These are phyloP conservation scores for Elachura formosa DNA, from an alignment of 2,113 vertebrate species.

Conservation along the genomic window DNA sequence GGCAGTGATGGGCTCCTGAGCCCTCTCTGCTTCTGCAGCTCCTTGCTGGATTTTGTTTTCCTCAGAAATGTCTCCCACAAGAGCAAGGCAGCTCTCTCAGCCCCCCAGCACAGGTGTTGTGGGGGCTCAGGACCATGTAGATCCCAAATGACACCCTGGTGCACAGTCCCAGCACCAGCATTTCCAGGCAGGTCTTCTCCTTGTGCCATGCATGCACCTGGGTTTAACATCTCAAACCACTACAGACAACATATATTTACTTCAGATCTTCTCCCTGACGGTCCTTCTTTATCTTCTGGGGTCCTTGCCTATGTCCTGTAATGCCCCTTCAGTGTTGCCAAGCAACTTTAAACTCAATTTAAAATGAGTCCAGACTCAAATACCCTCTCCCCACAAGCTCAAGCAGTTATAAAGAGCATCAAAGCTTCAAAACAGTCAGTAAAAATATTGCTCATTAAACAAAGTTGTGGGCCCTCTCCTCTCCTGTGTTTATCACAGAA, in stretches of 20 bases:
- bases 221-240: background rate
- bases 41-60: background rate
- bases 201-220: background rate
- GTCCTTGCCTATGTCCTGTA: background rate
- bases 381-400: background rate
- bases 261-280: background rate
- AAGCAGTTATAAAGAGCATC: background rate
- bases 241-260: background rate
- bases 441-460: background rate
- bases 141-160: background rate
- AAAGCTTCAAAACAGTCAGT: background rate
- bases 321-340: background rate
- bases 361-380: background rate
- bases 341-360: background rate
- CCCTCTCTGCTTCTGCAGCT: background rate
- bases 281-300: background rate
- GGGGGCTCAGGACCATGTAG: background rate
- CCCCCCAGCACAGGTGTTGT: background rate
- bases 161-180: background rate
- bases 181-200: background rate
- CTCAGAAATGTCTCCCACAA: accelerated
- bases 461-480: background rate
- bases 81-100: background rate
- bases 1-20: background rate
- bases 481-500: background rate